A percentile compares a stretch with the other conserved stretches of the same genome.
phyloP scores from a whole-genome alignment of 35 echinoderm and acorn worm species.

The Amphiura filiformis region DNA sequence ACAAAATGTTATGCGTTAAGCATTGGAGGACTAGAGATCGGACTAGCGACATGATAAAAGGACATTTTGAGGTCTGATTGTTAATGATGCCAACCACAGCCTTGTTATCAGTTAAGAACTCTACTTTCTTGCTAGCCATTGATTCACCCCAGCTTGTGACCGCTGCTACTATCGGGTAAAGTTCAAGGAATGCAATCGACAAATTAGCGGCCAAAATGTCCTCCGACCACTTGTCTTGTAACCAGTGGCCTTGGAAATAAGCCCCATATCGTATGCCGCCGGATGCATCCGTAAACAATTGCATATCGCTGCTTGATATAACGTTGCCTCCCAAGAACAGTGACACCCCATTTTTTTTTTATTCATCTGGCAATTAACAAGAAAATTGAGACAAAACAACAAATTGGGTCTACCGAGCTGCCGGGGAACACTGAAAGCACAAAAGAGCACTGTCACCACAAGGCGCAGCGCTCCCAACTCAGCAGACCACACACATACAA shows the following conservation, averaged over 20 bases:
- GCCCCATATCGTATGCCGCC: slow-evolving; percentile 36
- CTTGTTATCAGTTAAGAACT: slow-evolving; percentile 3
- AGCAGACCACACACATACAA: too few species aligned
- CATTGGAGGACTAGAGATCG: background rate
- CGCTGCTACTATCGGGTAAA: slow-evolving; percentile 15
- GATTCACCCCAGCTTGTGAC: background rate
- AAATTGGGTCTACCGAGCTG: too few species aligned
- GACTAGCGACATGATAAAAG: background rate
- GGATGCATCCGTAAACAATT: slow-evolving; percentile 27
- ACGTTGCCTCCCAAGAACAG: too few species aligned
- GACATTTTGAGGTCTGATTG: background rate
- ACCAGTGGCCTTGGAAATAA: slow-evolving; percentile 28
- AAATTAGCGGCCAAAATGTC: background rate
- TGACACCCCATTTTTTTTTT: too few species aligned
- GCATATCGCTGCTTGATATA: background rate
- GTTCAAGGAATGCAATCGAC: slow-evolving; percentile 25
- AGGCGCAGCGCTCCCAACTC: too few species aligned
- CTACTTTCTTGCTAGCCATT: background rate
- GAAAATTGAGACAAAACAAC: too few species aligned
- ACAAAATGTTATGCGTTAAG: background rate
- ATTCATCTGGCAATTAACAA: too few species aligned
- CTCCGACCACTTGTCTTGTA: slow-evolving; percentile 25
- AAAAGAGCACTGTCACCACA: too few species aligned
- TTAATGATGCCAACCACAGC: background rate
- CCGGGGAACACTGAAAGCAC: too few species aligned